phyloP scores from a whole-genome alignment of 2,113 vertebrate genomes.

The Aspiorhynchus laticeps region DNA sequence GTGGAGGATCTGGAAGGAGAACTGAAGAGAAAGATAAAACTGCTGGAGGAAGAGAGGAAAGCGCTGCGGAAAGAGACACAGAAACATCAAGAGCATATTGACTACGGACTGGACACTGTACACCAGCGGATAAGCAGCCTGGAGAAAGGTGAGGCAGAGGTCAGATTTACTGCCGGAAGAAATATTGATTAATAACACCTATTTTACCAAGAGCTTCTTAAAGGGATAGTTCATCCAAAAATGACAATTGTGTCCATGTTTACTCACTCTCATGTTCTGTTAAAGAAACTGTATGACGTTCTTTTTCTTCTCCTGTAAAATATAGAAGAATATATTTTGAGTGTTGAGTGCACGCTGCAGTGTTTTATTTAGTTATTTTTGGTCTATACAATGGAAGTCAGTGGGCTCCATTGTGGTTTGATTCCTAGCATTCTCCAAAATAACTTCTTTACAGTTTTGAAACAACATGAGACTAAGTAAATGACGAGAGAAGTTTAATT shows the following conservation, averaged over 20 bases:
- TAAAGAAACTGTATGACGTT: not conserved
- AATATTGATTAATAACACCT: not conserved
- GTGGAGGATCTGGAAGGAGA: conserved; percentile 90
- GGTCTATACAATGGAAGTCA: not conserved
- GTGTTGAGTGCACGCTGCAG: not conserved
- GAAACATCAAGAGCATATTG: conserved; percentile 83
- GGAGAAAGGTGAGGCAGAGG: conserved; percentile 82
- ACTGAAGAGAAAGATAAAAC: conserved; percentile 88
- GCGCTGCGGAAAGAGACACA: conserved; percentile 77
- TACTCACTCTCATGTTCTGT: not conserved
- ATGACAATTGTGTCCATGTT: not conserved
- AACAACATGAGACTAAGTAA: not conserved
- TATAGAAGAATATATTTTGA: not conserved
- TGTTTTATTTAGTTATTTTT: not conserved
- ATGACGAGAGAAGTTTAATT: not conserved
- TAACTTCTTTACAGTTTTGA: not conserved
- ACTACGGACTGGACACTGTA: conserved; percentile 83
- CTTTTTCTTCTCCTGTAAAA: not conserved
- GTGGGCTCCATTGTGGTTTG: not conserved
- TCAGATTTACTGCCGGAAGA: not conserved
- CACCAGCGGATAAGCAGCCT: conserved; percentile 84
- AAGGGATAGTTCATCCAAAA: not conserved
- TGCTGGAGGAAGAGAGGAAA: conserved; percentile 88
- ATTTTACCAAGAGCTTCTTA: not conserved
- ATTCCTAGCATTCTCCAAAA: not conserved